Conservation (phyloP, 2,113 vertebrate species). For the Oceanodroma tethys region DNA sequence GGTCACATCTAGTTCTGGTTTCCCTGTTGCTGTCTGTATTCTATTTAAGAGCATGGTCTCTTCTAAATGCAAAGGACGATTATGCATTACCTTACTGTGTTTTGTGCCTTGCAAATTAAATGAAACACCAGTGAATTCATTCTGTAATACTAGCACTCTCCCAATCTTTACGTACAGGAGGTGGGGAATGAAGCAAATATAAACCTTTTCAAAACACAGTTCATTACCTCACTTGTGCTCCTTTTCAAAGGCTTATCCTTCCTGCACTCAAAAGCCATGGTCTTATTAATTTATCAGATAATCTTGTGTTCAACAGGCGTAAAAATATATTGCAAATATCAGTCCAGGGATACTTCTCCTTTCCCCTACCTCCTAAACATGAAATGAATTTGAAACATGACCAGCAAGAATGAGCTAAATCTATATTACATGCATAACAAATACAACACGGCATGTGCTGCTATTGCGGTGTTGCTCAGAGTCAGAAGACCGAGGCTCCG, state of each 20-base stretch:
- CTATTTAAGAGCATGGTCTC: constrained; percentile 67
- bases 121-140: neutral
- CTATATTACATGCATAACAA: neutral
- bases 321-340: constrained; percentile 19
- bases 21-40: constrained; percentile 78
- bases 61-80: neutral
- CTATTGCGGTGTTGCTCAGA: neutral
- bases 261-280: neutral
- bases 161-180: neutral
- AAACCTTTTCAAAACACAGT: neutral
- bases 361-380: neutral
- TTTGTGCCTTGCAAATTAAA: neutral
- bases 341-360: neutral
- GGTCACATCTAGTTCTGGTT: constrained; percentile 85
- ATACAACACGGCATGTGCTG: neutral
- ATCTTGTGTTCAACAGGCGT: constrained; percentile 22
- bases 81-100: neutral
- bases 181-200: neutral
- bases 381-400: constrained; percentile 48
- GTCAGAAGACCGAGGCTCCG: neutral
- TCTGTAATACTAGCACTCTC: neutral
- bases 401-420: neutral
- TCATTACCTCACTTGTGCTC: neutral
- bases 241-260: neutral
- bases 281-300: constrained; percentile 41